A percentile compares a stretch with the other conserved stretches of the same genome.
Evolutionary conservation across 2,113 vertebrate genomes (phyloP).

Genomic region (Zingel zingel): DNA sequence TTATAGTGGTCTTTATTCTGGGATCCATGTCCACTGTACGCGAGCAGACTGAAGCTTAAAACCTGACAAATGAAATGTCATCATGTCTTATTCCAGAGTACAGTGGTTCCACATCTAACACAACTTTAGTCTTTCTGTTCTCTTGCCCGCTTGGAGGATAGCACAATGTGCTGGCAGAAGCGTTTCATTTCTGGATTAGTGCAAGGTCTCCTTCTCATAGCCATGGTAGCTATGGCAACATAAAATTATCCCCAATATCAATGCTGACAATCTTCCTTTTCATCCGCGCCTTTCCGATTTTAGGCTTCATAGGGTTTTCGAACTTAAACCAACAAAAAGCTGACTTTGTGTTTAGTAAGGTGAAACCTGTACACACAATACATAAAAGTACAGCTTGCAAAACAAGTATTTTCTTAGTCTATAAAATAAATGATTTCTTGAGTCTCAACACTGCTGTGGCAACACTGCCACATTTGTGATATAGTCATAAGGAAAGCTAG

Average conservation of each 20-base stretch:
- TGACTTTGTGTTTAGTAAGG: not conserved
- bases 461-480: not conserved
- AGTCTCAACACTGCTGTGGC: not conserved
- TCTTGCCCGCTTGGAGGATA: not conserved
- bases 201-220: slow-evolving; percentile 21
- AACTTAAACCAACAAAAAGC: not conserved
- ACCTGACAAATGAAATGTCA: slow-evolving; percentile 10
- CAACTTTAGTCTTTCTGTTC: not conserved
- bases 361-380: not conserved
- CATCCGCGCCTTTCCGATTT: not conserved
- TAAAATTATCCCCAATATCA: slow-evolving; percentile 3
- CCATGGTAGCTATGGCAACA: slow-evolving; percentile 56
- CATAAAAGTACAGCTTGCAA: not conserved
- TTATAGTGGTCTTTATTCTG: not conserved
- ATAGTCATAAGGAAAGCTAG: not conserved
- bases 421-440: not conserved
- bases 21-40: not conserved
- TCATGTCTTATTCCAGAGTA: slow-evolving; percentile 1
- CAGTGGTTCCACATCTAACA: slow-evolving; percentile 20
- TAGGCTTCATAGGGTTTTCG: not conserved
- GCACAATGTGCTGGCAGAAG: not conserved
- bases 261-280: not conserved
- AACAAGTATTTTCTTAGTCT: not conserved
- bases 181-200: slow-evolving; percentile 40
- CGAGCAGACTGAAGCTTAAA: slow-evolving; percentile 15